phyloP scores from a whole-genome alignment of 2,113 vertebrate species.

The Nycticorax nycticorax region DNA sequence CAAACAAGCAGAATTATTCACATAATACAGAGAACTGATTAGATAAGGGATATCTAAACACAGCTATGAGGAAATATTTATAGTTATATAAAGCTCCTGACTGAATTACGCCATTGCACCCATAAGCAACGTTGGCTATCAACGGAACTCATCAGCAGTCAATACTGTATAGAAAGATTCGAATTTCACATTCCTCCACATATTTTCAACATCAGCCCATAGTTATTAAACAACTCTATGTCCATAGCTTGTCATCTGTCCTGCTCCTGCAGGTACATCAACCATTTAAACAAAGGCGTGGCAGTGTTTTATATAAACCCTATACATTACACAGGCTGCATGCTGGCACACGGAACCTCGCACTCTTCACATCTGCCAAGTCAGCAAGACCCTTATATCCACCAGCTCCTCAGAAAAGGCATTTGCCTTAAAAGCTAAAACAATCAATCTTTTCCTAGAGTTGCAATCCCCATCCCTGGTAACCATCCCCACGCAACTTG shows the following conservation, averaged over 20 bases:
- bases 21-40: not conserved
- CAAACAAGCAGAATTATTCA: not conserved
- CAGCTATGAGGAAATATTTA: not conserved
- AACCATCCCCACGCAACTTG: not conserved
- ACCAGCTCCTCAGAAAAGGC: not conserved
- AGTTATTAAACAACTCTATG: not conserved
- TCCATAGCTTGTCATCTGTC: not conserved
- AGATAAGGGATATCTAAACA: not conserved
- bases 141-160: not conserved
- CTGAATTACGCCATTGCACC: not conserved
- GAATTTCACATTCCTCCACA: not conserved
- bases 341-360: not conserved
- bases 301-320: not conserved
- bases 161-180: not conserved
- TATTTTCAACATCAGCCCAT: not conserved
- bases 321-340: not conserved
- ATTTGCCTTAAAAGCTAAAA: not conserved
- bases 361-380: not conserved
- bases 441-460: not conserved
- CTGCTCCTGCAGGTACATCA: not conserved
- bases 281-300: not conserved
- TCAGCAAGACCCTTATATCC: not conserved
- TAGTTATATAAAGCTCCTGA: not conserved
- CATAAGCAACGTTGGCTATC: too few relatives aligned
- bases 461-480: not conserved